These are phyloP conservation scores for Andrena marginata DNA, from an alignment of 2,888 invertebrate genomes.

Conservation along the genomic window DNA sequence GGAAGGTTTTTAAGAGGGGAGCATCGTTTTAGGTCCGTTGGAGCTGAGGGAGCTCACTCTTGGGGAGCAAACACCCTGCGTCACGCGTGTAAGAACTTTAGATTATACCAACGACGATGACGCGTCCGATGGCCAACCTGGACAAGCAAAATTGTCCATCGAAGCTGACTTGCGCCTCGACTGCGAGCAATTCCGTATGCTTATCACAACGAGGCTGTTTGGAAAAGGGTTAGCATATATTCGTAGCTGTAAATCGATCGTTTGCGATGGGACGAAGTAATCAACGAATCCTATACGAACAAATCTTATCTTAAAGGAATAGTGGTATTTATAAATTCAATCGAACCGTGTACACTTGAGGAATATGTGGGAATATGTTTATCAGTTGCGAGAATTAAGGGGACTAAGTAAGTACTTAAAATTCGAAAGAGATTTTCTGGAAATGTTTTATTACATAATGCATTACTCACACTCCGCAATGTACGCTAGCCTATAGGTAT, in stretches of 20 bases:
- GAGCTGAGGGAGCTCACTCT: slow-evolving; percentile 85
- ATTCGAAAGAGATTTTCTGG: no score
- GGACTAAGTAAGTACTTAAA: no score
- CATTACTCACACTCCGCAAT: no score
- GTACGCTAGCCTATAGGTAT: no score
- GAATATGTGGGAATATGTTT: no score
- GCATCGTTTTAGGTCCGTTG: slow-evolving; percentile 82
- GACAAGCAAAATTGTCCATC: slow-evolving; percentile 83
- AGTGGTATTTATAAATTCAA: no score
- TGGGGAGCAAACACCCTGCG: slow-evolving; percentile 83
- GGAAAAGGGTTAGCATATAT: slow-evolving; percentile 82
- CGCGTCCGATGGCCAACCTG: slow-evolving; percentile 66
- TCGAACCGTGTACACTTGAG: no score
- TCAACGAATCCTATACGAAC: neutral
- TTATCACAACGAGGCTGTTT: slow-evolving; percentile 85
- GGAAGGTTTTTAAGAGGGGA: neutral
- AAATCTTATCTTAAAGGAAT: neutral
- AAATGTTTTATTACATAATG: no score
- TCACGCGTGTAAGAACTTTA: slow-evolving; percentile 81
- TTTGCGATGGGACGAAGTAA: neutral
- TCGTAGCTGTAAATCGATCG: neutral
- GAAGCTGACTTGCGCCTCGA: slow-evolving; percentile 85
- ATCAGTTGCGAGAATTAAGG: no score
- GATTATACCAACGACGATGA: slow-evolving; percentile 78
- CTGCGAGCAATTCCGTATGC: slow-evolving; percentile 86